Conservation (phyloP, 2,113 vertebrate genomes). For the Notothenia coriiceps region DNA sequence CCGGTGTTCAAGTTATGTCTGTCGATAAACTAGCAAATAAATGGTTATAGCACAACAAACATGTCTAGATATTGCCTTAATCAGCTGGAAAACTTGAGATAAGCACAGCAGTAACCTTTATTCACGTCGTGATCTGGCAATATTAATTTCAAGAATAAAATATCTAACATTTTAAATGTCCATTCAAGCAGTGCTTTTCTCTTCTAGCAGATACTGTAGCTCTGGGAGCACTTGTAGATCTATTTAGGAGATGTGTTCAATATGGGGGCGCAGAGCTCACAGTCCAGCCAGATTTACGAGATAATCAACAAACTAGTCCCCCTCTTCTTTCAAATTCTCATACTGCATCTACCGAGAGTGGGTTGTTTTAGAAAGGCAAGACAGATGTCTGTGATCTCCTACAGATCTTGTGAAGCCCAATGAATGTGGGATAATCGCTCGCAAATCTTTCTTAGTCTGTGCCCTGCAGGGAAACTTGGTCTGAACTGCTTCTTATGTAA, state of each 20-base stretch:
- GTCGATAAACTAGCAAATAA: conserved; percentile 18
- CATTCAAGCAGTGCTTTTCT: conserved; percentile 1
- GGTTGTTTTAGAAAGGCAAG: background rate
- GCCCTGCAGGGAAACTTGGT: background rate
- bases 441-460: background rate
- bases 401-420: background rate
- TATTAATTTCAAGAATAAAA: conserved; percentile 48
- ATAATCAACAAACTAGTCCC: conserved; percentile 33
- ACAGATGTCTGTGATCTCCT: conserved; percentile 22
- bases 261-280: conserved; percentile 10
- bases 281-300: conserved; percentile 39
- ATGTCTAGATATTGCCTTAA: background rate
- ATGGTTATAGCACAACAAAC: background rate
- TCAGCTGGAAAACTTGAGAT: conserved; percentile 32
- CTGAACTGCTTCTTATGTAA: background rate
- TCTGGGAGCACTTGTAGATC: conserved; percentile 11
- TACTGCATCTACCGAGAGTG: conserved; percentile 4
- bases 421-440: conserved; percentile 6
- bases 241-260: conserved; percentile 33
- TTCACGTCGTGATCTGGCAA: conserved; percentile 1
- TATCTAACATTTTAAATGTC: conserved; percentile 29
- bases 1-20: background rate
- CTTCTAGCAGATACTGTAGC: background rate
- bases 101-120: conserved; percentile 23
- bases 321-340: conserved; percentile 15